Evolutionary conservation across 2,113 vertebrate genomes (phyloP).

Genomic region (Phasianus colchicus): DNA sequence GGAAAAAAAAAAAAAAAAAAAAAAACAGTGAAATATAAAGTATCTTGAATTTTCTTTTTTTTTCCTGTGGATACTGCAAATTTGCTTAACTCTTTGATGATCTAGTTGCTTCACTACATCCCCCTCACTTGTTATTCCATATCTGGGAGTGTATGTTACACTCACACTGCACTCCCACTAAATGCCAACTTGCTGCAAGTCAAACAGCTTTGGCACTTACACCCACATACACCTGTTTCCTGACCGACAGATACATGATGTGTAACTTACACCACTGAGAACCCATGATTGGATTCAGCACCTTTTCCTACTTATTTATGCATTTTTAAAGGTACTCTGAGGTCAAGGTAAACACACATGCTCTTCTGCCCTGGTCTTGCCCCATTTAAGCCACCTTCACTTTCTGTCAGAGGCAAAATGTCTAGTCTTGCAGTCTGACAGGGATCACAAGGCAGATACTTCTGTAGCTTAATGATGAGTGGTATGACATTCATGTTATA

Average conservation of each 20-base stretch:
- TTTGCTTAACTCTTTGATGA: not conserved
- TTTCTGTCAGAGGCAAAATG: fast-evolving
- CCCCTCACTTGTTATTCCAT: not conserved
- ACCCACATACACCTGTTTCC: slow-evolving; percentile 45
- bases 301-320: not conserved
- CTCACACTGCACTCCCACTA: slow-evolving; percentile 26
- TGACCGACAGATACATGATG: not conserved
- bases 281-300: not conserved
- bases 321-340: not conserved
- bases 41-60: not conserved
- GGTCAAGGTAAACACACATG: not conserved
- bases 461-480: fast-evolving
- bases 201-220: slow-evolving; percentile 47
- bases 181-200: slow-evolving; percentile 23
- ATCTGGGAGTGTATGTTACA: not conserved
- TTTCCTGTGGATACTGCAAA: not conserved
- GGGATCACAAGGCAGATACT: not conserved
- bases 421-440: not conserved
- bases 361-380: not conserved
- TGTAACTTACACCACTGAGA: not conserved
- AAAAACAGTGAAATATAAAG: not conserved
- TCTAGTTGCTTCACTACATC: not conserved
- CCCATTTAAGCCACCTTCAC: not conserved
- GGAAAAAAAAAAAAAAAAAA: not conserved
- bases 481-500: fast-evolving